Conservation (phyloP, 2,797 vertebrate species). For the Lithobates pipiens region DNA sequence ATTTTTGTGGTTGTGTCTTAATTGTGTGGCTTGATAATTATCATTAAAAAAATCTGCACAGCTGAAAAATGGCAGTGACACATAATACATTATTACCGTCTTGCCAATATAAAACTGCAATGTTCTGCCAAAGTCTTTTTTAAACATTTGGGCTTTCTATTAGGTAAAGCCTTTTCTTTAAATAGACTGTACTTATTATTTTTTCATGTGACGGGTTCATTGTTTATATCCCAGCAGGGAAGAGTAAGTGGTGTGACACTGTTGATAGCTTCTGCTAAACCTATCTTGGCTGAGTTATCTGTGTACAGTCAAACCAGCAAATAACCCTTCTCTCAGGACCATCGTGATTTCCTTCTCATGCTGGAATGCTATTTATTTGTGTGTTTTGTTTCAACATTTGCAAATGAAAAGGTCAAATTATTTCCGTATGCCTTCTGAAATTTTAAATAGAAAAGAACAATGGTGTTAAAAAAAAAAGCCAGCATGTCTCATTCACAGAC, state of each 20-base stretch:
- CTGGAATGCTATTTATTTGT: conserved; percentile 40
- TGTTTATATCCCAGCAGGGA: conserved; percentile 57
- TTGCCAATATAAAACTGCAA: conserved; percentile 30
- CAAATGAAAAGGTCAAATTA: conserved; percentile 45
- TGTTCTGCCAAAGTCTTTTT: conserved; percentile 51
- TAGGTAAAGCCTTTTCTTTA: conserved; percentile 53
- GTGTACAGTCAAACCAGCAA: conserved; percentile 23
- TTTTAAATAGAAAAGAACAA: conserved; percentile 36
- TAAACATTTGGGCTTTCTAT: conserved; percentile 57
- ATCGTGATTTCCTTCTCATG: conserved; percentile 26
- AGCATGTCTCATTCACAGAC: not conserved
- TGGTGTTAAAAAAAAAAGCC: conserved; percentile 7
- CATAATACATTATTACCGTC: conserved; percentile 45
- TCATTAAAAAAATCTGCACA: conserved; percentile 38
- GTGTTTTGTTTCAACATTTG: conserved; percentile 30
- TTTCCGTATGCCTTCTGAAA: conserved; percentile 36
- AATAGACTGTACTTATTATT: conserved; percentile 56
- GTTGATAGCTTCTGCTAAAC: conserved; percentile 50
- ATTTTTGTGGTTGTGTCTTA: conserved; percentile 36
- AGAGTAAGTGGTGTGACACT: conserved; percentile 45
- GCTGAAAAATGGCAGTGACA: conserved; percentile 33
- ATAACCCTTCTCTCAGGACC: conserved; percentile 27
- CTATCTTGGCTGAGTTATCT: conserved; percentile 46
- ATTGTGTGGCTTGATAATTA: conserved; percentile 45
- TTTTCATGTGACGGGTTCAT: conserved; percentile 54